phyloP scores from a whole-genome alignment of 2,888 invertebrate species.

The Melolontha melolontha region DNA sequence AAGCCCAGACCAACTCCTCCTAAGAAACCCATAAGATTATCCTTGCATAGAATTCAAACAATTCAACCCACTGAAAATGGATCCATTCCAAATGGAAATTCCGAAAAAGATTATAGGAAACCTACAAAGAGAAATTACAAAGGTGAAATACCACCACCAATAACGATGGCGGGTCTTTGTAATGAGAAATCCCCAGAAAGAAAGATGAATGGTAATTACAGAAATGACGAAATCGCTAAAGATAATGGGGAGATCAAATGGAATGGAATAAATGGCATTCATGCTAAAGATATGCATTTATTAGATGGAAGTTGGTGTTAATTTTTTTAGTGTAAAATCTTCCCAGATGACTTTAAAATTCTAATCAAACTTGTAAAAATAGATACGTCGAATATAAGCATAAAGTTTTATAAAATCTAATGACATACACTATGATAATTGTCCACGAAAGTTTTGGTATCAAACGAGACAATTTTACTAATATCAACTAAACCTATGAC shows the following conservation, averaged over 20 bases:
- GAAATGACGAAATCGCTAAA: constrained; percentile 41
- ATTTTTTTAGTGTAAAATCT: constrained; percentile 2
- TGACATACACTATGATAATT: no score
- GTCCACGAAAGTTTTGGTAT: no score
- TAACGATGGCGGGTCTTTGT: constrained; percentile 41
- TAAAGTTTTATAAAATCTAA: not conserved
- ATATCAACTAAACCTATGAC: no score
- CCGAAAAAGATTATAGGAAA: constrained; percentile 61
- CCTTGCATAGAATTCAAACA: constrained; percentile 85
- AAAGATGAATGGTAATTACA: constrained; percentile 41
- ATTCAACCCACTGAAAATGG: constrained; percentile 77
- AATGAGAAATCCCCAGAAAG: constrained; percentile 43
- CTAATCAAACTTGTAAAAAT: not conserved
- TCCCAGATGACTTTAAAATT: not conserved
- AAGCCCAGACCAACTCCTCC: constrained; percentile 82
- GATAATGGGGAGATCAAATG: constrained; percentile 45
- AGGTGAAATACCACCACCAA: constrained; percentile 63
- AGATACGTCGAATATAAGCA: not conserved
- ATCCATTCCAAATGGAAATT: constrained; percentile 53
- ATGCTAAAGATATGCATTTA: constrained; percentile 35
- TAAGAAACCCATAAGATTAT: constrained; percentile 85
- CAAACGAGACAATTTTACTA: no score
- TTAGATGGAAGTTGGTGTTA: constrained; percentile 60
- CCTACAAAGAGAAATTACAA: constrained; percentile 73
- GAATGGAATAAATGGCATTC: constrained; percentile 46